Conservation (phyloP, 2,888 invertebrate species). For the Beris morrisii region DNA sequence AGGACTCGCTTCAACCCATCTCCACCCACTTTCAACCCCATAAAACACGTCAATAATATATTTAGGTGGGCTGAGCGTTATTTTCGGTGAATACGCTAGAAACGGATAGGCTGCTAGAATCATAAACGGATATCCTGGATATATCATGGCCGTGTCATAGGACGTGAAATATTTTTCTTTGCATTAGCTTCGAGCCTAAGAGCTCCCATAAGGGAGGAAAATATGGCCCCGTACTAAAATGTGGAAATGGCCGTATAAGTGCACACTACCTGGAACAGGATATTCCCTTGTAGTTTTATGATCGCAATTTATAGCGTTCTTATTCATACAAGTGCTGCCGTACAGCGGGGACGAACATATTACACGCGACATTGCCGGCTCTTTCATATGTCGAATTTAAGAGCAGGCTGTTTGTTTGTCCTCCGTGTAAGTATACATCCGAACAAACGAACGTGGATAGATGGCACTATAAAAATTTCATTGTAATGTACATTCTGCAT, state of each 20-base stretch:
- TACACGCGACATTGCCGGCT: neutral
- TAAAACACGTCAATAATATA: slow-evolving; percentile 19
- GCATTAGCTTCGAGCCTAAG: neutral
- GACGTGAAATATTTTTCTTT: neutral
- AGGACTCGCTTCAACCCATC: too few species aligned
- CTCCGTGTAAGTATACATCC: neutral
- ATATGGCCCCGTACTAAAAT: slow-evolving; percentile 11
- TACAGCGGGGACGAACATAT: neutral
- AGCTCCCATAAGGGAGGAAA: neutral
- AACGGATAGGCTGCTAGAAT: slow-evolving; percentile 3
- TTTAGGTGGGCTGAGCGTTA: slow-evolving; percentile 1
- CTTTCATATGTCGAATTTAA: neutral
- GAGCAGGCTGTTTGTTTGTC: slow-evolving; percentile 10
- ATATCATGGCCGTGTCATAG: neutral
- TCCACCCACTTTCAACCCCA: too few species aligned
- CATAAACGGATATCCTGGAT: slow-evolving; percentile 12
- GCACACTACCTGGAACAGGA: slow-evolving; percentile 8
- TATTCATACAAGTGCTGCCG: neutral
- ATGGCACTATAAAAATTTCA: slow-evolving; percentile 22
- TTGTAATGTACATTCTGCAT: slow-evolving; percentile 12
- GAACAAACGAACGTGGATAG: neutral
- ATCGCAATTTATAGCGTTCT: slow-evolving; percentile 9
- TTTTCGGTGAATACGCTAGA: neutral
- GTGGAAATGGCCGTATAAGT: neutral
- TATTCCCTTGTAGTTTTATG: slow-evolving; percentile 11